Conservation (phyloP, 2,113 vertebrate species). For the Muntiacus muntjak region DNA sequence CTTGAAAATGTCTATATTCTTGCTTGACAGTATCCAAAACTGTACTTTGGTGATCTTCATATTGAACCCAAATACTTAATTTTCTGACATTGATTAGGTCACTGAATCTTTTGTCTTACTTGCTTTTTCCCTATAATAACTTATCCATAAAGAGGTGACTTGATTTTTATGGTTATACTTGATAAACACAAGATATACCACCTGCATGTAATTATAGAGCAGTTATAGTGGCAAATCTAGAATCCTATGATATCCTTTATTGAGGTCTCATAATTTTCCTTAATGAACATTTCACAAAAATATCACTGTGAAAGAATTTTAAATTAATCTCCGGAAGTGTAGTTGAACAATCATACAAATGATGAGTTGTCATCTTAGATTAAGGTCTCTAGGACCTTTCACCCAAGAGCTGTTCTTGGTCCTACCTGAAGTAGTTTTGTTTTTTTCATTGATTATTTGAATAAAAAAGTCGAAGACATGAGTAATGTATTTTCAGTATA, state of each 20-base stretch:
- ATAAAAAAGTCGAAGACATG: conserved; percentile 31
- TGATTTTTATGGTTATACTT: conserved; percentile 37
- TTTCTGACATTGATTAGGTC: neutral
- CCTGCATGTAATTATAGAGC: neutral
- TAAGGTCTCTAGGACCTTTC: neutral
- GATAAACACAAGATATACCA: neutral
- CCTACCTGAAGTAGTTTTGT: neutral
- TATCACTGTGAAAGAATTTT: conserved; percentile 17
- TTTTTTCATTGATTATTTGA: neutral
- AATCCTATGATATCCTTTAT: neutral
- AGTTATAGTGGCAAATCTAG: conserved; percentile 29
- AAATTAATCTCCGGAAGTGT: conserved; percentile 26
- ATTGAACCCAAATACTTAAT: neutral
- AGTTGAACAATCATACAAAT: neutral
- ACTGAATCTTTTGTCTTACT: conserved; percentile 2
- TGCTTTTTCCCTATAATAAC: neutral
- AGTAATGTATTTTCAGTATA: conserved; percentile 28
- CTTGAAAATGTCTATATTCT: neutral
- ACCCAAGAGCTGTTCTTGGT: neutral
- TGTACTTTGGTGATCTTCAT: neutral
- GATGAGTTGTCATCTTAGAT: neutral
- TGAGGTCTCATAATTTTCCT: neutral
- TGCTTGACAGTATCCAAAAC: neutral
- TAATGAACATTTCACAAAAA: conserved; percentile 26
- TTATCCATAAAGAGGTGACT: neutral